phyloP scores from a whole-genome alignment of 2,797 vertebrate species.

The Myoxocephalus aenaeus region DNA sequence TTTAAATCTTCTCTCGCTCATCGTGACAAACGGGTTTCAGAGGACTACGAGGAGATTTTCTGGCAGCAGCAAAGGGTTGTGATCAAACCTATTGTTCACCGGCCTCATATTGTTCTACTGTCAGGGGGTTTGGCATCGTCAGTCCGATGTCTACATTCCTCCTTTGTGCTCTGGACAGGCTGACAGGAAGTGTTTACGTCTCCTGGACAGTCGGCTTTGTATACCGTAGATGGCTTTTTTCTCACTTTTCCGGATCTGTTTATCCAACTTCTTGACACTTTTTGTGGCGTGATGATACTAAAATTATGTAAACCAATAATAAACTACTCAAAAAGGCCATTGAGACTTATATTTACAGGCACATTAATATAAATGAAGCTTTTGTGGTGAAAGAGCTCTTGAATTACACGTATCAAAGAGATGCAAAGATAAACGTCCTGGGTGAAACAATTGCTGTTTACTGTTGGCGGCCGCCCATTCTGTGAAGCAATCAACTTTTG shows the following conservation, averaged over 20 bases:
- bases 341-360: conserved; percentile 9
- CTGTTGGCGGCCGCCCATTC: conserved; percentile 46
- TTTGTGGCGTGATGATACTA: neutral
- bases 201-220: conserved; percentile 47
- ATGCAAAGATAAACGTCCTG: conserved; percentile 21
- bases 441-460: conserved; percentile 71
- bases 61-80: conserved; percentile 36
- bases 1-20: conserved; percentile 30
- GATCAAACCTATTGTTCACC: conserved; percentile 48
- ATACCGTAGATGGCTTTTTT: conserved; percentile 10
- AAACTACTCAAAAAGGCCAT: neutral
- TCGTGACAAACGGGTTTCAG: conserved; percentile 41
- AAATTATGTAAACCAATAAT: conserved; percentile 21
- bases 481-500: conserved; percentile 57
- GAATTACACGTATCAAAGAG: conserved; percentile 39
- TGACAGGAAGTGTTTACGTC: conserved; percentile 45
- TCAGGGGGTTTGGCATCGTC: conserved; percentile 35
- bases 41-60: conserved; percentile 23
- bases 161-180: conserved; percentile 34
- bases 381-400: conserved; percentile 18
- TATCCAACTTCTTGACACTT: conserved; percentile 4
- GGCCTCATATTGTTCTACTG: conserved; percentile 45
- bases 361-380: conserved; percentile 25
- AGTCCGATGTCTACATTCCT: conserved; percentile 41
- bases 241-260: conserved; percentile 31